Evolutionary conservation across 2,113 vertebrate species (phyloP).

Genomic region (Noctilio leporinus): DNA sequence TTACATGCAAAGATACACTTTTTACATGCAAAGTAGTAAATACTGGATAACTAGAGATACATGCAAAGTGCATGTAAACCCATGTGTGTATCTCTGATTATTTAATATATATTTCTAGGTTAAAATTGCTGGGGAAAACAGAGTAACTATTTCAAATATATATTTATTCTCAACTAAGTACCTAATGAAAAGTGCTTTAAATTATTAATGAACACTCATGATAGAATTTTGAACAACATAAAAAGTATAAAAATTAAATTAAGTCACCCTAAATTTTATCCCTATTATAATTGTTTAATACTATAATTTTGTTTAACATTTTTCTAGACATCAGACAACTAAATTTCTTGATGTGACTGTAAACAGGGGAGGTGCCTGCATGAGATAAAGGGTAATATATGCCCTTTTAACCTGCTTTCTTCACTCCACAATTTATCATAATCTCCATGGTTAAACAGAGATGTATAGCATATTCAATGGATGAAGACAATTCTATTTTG

Average conservation of each 20-base stretch:
- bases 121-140: not conserved
- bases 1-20: no score
- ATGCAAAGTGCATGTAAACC: not conserved
- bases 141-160: not conserved
- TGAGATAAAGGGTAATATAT: not conserved
- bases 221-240: not conserved
- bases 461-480: not conserved
- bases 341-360: not conserved
- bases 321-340: not conserved
- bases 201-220: not conserved
- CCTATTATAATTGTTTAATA: not conserved
- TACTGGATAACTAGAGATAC: no score
- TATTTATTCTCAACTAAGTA: not conserved
- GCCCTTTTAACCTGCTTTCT: not conserved
- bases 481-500: not conserved
- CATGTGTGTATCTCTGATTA: not conserved
- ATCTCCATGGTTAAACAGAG: not conserved
- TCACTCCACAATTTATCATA: not conserved
- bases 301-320: not conserved
- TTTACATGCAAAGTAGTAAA: no score
- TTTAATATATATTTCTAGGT: not conserved
- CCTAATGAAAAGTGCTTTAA: not conserved
- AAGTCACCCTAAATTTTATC: not conserved
- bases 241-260: not conserved
- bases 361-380: accelerated